A percentile compares a stretch with the other conserved stretches of the same genome.
phyloP scores from a whole-genome alignment of 2,113 vertebrate species.

The Ochotona curzoniae region DNA sequence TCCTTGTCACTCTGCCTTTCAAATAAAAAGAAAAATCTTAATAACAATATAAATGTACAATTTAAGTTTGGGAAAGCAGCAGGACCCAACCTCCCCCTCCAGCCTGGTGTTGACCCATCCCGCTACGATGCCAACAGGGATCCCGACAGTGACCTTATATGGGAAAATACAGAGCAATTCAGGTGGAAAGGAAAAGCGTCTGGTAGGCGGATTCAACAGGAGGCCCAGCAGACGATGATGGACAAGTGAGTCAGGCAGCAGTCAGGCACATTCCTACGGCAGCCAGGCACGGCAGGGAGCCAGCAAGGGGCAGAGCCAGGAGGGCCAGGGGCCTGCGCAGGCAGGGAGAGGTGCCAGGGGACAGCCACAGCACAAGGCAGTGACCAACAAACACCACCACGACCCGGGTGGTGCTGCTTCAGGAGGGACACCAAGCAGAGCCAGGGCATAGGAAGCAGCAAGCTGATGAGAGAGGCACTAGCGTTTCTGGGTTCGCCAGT shows the following conservation, averaged over 20 bases:
- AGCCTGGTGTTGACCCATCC: neutral
- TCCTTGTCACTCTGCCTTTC: too few relatives aligned
- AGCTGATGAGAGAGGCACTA: neutral
- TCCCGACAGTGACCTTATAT: neutral
- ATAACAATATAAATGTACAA: neutral
- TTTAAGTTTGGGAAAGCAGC: neutral
- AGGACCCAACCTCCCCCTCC: neutral
- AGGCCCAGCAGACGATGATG: slow-evolving; percentile 44
- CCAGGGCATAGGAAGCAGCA: neutral
- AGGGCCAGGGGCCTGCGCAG: neutral
- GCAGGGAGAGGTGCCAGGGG: neutral
- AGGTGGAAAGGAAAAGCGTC: slow-evolving; percentile 11
- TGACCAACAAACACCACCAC: neutral
- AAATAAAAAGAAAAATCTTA: too few relatives aligned
- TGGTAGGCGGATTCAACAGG: neutral
- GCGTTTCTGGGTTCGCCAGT: neutral
- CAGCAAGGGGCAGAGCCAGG: neutral
- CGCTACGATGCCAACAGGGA: neutral
- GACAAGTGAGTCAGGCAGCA: neutral
- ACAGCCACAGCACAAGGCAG: neutral
- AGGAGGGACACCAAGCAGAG: neutral
- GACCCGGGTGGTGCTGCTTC: neutral
- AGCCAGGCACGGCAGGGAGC: neutral
- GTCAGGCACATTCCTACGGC: too few relatives aligned
- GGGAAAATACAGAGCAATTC: slow-evolving; percentile 33